Conservation (phyloP, 2,888 invertebrate genomes). For the Protonemura montana region DNA sequence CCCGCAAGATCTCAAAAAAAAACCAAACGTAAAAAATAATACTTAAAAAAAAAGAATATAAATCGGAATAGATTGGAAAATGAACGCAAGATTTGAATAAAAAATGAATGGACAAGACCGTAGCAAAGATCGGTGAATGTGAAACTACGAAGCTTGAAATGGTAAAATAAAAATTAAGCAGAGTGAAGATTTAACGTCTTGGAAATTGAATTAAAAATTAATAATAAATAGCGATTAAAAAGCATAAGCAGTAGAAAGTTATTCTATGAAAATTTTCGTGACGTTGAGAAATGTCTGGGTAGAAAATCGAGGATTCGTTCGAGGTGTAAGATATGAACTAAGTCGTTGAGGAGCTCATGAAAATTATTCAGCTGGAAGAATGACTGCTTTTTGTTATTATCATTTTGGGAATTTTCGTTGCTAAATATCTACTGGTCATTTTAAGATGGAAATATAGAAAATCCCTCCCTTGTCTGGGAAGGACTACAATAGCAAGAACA, state of each 20-base stretch:
- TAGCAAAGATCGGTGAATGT: neutral
- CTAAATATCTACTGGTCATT: too few species aligned
- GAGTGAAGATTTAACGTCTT: slow-evolving; percentile 26
- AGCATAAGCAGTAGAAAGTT: neutral
- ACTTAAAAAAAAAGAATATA: neutral
- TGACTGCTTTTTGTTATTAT: too few species aligned
- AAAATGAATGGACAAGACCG: neutral
- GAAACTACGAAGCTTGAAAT: slow-evolving; percentile 28
- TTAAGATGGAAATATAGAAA: too few species aligned
- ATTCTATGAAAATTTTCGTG: neutral
- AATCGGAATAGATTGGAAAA: neutral
- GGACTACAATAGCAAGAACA: too few species aligned
- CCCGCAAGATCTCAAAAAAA: too few species aligned
- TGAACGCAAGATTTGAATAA: neutral
- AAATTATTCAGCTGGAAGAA: too few species aligned
- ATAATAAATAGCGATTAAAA: neutral
- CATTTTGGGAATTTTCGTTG: too few species aligned
- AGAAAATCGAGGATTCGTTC: neutral
- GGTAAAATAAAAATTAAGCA: slow-evolving; percentile 35
- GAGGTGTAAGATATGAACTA: too few species aligned
- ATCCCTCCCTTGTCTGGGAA: too few species aligned
- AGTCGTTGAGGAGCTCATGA: too few species aligned
- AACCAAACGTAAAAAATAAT: neutral
- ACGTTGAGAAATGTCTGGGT: neutral
- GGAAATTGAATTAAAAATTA: slow-evolving; percentile 39